Conservation (phyloP, 1,140 invertebrate species). For the Pseudobourletiella spinata region DNA sequence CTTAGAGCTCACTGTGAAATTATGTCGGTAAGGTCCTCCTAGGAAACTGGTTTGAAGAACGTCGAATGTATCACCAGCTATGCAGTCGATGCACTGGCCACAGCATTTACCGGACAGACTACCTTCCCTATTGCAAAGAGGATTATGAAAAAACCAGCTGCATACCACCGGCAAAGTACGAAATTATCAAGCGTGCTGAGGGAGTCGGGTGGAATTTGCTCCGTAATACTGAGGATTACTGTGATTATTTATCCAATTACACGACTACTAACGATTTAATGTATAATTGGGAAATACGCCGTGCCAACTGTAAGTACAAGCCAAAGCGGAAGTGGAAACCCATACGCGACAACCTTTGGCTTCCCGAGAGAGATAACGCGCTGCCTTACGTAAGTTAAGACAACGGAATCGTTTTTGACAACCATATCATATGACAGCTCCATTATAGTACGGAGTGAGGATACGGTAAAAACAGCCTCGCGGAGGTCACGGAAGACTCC, state of each 20-base stretch:
- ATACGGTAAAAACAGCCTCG: too few relatives aligned
- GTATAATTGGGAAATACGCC: slow-evolving; percentile 32
- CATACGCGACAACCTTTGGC: slow-evolving; percentile 12
- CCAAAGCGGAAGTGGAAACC: slow-evolving; percentile 20
- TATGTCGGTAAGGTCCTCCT: slow-evolving; percentile 14
- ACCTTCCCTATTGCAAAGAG: slow-evolving; percentile 3
- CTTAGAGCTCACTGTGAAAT: too few relatives aligned
- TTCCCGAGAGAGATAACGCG: slow-evolving; percentile 26
- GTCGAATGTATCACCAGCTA: slow-evolving; percentile 21
- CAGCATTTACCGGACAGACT: slow-evolving; percentile 17
- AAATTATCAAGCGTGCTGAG: neutral
- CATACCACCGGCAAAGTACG: slow-evolving; percentile 10
- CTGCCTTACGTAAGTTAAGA: slow-evolving; percentile 18
- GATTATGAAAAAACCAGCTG: neutral
- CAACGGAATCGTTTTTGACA: too few relatives aligned
- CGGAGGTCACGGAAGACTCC: too few relatives aligned
- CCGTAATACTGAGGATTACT: slow-evolving; percentile 24
- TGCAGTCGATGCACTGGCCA: slow-evolving; percentile 27
- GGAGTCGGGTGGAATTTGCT: slow-evolving; percentile 16
- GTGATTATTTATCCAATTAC: slow-evolving; percentile 30
- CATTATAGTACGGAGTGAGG: too few relatives aligned
- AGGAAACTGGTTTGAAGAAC: slow-evolving; percentile 32
- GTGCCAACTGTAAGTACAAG: slow-evolving; percentile 19
- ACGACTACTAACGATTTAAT: slow-evolving; percentile 31
- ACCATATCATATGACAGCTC: too few relatives aligned